Conservation (phyloP, 2,888 invertebrate genomes). For the Phyllotreta cruciferae region DNA sequence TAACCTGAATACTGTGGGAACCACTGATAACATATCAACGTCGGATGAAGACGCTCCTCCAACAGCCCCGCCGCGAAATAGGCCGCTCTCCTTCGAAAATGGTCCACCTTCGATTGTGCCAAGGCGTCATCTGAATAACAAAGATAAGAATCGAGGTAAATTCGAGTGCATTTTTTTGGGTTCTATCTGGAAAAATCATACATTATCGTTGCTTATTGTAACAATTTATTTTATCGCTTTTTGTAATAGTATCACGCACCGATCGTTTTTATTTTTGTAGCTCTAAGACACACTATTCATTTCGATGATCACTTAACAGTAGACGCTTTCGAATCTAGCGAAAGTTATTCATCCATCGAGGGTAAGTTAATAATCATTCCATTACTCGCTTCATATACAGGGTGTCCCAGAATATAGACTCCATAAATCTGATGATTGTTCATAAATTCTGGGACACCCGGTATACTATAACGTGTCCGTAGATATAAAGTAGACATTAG, state of each 20-base stretch:
- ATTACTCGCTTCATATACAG: not conserved
- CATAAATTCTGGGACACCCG: not conserved
- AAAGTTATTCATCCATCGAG: slow-evolving; percentile 51
- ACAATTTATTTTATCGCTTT: slow-evolving; percentile 7
- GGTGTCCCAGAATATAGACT: too few relatives aligned
- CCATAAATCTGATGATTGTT: not conserved
- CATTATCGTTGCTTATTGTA: not conserved
- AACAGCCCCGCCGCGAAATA: slow-evolving; percentile 69
- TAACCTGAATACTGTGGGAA: slow-evolving; percentile 72
- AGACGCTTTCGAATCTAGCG: slow-evolving; percentile 48
- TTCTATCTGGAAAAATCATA: not conserved
- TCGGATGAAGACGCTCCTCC: slow-evolving; percentile 69
- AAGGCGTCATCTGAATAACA: slow-evolving; percentile 50
- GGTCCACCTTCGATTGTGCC: slow-evolving; percentile 46
- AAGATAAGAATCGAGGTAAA: slow-evolving; percentile 53
- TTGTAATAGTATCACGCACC: slow-evolving; percentile 30
- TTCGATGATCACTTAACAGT: slow-evolving; percentile 50
- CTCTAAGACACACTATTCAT: slow-evolving; percentile 50
- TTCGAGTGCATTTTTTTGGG: not conserved
- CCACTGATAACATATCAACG: slow-evolving; percentile 80
- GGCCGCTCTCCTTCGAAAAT: slow-evolving; percentile 60
- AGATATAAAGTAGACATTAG: not conserved
- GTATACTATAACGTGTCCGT: not conserved
- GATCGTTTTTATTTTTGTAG: slow-evolving; percentile 44
- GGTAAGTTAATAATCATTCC: slow-evolving; percentile 44